A percentile compares a stretch with the other conserved stretches of the same genome.
Conservation (phyloP, 2,888 invertebrate genomes). For the Steinernema hermaphroditum region DNA sequence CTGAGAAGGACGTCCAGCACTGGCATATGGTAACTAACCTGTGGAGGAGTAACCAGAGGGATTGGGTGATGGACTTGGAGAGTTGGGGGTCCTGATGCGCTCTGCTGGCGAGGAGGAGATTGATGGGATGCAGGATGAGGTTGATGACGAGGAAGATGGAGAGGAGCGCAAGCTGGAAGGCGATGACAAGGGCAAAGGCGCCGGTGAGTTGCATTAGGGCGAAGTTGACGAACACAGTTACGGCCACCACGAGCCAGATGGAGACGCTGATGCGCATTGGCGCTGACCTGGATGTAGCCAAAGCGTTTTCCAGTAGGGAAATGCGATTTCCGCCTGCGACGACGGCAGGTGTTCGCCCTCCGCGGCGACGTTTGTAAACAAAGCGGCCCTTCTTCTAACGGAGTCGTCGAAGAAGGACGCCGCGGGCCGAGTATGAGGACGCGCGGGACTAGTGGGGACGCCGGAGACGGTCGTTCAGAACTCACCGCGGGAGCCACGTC, state of each 20-base stretch:
- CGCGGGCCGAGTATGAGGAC: slow-evolving; percentile 13
- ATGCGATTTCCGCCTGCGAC: neutral
- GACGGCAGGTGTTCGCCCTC: neutral
- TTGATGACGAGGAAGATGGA: slow-evolving; percentile 57
- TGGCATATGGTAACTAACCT: no score
- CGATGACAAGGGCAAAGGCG: slow-evolving; percentile 45
- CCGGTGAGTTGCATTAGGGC: slow-evolving; percentile 37
- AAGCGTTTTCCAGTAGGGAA: neutral
- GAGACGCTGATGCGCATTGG: slow-evolving; percentile 38
- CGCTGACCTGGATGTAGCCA: slow-evolving; percentile 35
- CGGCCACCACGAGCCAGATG: slow-evolving; percentile 38
- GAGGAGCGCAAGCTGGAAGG: slow-evolving; percentile 56
- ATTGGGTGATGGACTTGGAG: slow-evolving; percentile 37
- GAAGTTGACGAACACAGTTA: slow-evolving; percentile 37
- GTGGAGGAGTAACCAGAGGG: slow-evolving; percentile 38
- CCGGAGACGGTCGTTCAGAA: neutral
- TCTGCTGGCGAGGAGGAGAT: slow-evolving; percentile 42
- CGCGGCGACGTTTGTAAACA: slow-evolving; percentile 8
- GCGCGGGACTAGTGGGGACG: slow-evolving; percentile 17
- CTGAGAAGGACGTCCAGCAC: no score
- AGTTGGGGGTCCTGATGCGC: slow-evolving; percentile 35
- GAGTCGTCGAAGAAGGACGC: neutral
- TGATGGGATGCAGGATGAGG: slow-evolving; percentile 55
- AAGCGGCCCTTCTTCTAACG: slow-evolving; percentile 25
- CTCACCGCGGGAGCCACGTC: slow-evolving; percentile 40